Conservation (phyloP, 2,797 vertebrate species). For the Paguma larvata region DNA sequence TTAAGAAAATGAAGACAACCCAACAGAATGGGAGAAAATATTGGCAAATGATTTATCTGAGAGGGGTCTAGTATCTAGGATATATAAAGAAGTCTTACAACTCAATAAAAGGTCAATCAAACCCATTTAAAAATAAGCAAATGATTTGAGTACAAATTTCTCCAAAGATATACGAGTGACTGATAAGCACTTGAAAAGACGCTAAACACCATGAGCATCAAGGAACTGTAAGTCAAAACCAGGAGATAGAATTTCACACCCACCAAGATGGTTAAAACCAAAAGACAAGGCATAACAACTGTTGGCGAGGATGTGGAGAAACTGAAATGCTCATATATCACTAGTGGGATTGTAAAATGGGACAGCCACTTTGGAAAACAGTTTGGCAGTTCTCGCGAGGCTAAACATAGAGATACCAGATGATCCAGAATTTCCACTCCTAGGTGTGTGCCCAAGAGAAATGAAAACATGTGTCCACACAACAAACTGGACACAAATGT, state of each 20-base stretch:
- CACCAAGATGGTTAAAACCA: not conserved
- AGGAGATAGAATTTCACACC: not conserved
- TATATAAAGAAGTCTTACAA: not conserved
- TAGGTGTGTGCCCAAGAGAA: not conserved
- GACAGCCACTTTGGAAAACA: not conserved
- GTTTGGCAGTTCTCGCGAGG: not conserved
- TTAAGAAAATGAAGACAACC: not conserved
- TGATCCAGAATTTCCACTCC: not conserved
- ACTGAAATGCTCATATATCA: not conserved
- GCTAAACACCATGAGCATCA: not conserved
- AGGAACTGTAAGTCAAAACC: constrained; percentile 8
- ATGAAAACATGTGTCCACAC: not conserved
- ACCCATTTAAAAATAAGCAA: not conserved
- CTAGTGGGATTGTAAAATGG: not conserved
- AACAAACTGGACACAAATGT: not conserved
- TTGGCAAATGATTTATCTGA: not conserved
- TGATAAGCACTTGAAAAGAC: not conserved
- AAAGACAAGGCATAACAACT: not conserved
- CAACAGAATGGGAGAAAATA: not conserved
- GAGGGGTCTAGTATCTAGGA: not conserved
- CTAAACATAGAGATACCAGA: not conserved
- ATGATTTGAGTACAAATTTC: not conserved
- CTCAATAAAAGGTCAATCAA: not conserved
- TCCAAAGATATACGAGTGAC: not conserved
- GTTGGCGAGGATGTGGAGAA: not conserved